Base-by-base conservation (phyloP, 1,140 invertebrate genomes). In the Drosophila kurseongensis region DNA sequence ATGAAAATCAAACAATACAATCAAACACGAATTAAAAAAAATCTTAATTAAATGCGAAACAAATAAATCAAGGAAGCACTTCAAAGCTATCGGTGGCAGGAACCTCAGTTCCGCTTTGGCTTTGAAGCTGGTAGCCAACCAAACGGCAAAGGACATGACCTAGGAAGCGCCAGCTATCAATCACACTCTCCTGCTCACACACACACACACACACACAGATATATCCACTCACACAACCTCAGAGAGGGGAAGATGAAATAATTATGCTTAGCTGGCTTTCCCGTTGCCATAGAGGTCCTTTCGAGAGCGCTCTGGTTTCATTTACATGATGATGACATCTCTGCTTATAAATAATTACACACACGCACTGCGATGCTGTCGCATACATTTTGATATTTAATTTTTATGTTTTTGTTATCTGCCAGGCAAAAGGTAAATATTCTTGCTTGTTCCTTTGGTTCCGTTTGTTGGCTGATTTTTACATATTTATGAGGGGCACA, bases 261-360 rank as follows among this genome's bases (percentile, higher is more conserved):
- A 71, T 72, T 72, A 72, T 72, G 66, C 66, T 57, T 50, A 58
- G 68, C 54, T 71, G 67, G 65, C 65, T 54, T 41, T 60, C 40
- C 18, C 48, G 41, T 71, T 73, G 23, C 55, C 48, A 71, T 52
- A 32, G 69, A 50, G 65, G 42, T 57, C 50, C 50, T 44, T 18
- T 40, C 23, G 29, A 9, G 35, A 23, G 62, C 50, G 58, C 45
- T 59, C 65, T 67, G 72, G 63, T 84, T 89, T 89, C 80, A 84
- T 84, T 88, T 88, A 89, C 84, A 78, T 84, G 68, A 89, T 54
- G 84, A 83, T 89, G 79, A 73, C 72, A 75, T 74, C 56, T 61
- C 75, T 61, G 65, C 52, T 72, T 79, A 89, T 84, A 84, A 89
- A 89, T 89, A 89, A 88, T 88, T 89, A 88, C 76, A 80, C 62